Evolutionary conservation across 2,113 vertebrate genomes (phyloP).

Genomic region (Nannobrachium achirus): DNA sequence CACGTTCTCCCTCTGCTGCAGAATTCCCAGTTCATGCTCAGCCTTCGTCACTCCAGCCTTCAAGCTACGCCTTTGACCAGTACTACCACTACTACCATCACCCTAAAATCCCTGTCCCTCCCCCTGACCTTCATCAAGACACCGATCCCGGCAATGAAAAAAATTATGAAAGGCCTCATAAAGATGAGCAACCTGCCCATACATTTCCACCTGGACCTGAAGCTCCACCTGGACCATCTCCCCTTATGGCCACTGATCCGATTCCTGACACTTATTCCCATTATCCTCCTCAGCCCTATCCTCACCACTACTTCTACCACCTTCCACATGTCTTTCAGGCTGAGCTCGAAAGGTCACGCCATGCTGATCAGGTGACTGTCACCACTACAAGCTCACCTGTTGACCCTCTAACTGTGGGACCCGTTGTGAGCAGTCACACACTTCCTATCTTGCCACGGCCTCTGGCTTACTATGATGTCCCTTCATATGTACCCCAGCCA

Average conservation of each 20-base stretch:
- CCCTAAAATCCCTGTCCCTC: constrained; percentile 58
- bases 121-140: constrained; percentile 9
- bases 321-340: constrained; percentile 13
- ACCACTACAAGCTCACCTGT: background rate
- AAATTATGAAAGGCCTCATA: background rate
- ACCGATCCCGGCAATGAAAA: constrained; percentile 13
- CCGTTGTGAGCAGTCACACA: background rate
- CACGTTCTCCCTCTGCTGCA: background rate
- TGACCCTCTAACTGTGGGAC: background rate
- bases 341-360: background rate
- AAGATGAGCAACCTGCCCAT: background rate
- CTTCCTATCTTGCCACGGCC: background rate
- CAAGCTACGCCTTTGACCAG: constrained; percentile 35
- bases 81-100: constrained; percentile 71
- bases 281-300: constrained; percentile 18
- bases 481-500: background rate
- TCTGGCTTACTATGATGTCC: background rate
- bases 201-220: constrained; percentile 1
- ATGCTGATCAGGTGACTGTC: background rate
- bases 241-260: background rate
- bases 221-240: background rate
- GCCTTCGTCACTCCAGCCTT: constrained; percentile 13
- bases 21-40: background rate
- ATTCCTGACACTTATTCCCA: background rate
- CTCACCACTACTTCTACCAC: constrained; percentile 20